Percentiles rank a stretch among this genome's conserved stretches.
Evolutionary conservation across 2,797 vertebrate genomes (phyloP).

Genomic region (Diceros bicornis): DNA sequence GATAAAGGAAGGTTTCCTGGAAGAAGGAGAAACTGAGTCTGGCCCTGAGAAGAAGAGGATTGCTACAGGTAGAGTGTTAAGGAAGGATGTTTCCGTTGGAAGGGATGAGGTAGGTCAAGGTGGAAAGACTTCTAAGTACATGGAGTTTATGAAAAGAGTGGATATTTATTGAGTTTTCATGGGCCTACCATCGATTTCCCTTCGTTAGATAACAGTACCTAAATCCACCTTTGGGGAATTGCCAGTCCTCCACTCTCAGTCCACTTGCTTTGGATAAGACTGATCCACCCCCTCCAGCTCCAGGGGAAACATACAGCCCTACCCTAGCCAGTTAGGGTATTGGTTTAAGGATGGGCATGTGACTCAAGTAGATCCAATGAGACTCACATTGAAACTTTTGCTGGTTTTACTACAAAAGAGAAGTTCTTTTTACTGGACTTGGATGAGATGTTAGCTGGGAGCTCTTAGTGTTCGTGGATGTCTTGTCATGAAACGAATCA

Average conservation of each 20-base stretch:
- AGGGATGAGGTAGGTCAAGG: background rate
- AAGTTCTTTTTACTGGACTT: background rate
- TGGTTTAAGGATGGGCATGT: background rate
- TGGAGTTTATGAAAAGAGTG: background rate
- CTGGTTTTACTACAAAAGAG: background rate
- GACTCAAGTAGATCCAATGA: background rate
- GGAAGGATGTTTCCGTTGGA: background rate
- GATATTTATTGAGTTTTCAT: background rate
- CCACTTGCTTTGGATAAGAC: background rate
- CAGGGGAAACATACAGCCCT: background rate
- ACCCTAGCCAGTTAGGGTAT: background rate
- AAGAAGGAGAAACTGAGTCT: background rate
- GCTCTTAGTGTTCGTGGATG: background rate
- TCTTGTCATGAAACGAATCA: conserved; percentile 30
- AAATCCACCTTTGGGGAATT: background rate
- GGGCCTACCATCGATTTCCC: background rate
- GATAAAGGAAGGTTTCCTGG: background rate
- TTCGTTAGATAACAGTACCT: background rate
- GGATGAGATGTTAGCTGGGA: background rate
- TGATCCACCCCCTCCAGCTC: background rate
- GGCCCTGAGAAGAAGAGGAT: background rate
- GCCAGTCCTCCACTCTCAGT: background rate
- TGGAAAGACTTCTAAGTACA: background rate
- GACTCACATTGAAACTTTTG: background rate
- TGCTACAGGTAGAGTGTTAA: background rate